Conservation (phyloP, 2,888 invertebrate genomes). For the Steromphala cineraria region DNA sequence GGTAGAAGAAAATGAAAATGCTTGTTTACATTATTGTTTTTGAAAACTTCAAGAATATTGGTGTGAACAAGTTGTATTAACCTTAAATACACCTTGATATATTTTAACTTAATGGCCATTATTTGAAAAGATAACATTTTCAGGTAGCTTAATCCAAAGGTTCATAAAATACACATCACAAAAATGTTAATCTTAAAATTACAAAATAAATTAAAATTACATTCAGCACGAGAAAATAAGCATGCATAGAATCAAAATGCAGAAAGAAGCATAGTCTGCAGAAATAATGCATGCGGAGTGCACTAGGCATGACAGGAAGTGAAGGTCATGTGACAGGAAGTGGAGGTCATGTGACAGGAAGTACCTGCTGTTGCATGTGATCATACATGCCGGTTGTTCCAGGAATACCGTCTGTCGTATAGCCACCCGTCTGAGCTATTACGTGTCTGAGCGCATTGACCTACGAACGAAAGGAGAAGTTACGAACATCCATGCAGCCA, state of each 20-base stretch:
- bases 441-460: conserved; percentile 44
- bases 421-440: conserved; percentile 45
- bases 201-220: neutral
- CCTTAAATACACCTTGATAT: neutral
- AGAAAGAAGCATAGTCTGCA: neutral
- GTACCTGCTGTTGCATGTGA: conserved; percentile 34
- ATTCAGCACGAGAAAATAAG: neutral
- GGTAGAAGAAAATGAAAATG: too few species aligned
- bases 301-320: neutral
- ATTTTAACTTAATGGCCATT: neutral
- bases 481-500: conserved; percentile 25
- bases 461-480: conserved; percentile 38
- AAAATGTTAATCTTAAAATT: neutral
- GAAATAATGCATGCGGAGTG: neutral
- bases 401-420: conserved; percentile 46
- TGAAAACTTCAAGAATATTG: neutral
- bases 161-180: neutral
- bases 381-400: conserved; percentile 46
- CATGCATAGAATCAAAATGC: neutral
- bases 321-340: neutral
- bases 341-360: conserved; percentile 1
- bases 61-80: neutral
- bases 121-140: neutral
- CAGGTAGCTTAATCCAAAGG: neutral
- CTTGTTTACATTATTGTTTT: too few species aligned